Base-by-base conservation (phyloP, 2,113 vertebrate species). In the Misgurnus mizolepis region DNA sequence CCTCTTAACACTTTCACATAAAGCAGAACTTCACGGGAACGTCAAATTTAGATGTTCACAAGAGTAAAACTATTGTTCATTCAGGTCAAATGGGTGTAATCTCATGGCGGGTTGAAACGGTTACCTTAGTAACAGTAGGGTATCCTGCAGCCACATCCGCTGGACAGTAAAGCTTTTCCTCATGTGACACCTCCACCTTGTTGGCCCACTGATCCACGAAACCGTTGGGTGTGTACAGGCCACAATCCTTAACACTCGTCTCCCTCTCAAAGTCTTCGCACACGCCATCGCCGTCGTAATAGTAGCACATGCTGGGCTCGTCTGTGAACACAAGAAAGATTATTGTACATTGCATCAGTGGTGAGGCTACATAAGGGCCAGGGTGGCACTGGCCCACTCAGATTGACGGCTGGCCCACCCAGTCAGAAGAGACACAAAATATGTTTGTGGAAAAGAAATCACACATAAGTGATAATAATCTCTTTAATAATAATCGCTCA, bases 121-220 rank as follows among this genome's bases (percentile, higher is more conserved):
- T 94, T 94, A 98, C 98, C 94, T 99, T 97, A 2, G 95, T 96
- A 34, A 95, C 94, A 58, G 96, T 95, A 6, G 98, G 97, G 83
- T 99, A 97, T 2, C 98, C 98, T 0, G 95, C 95, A 56, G 97
- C 92, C 82, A 98, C 97, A 89, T 95, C 95, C 0, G 95, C 97
- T 0, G 97, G 97, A 80, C 98, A 99, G 83, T 96, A 94, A 15
- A 95, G 95, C 84, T 94, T 95, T 68, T 93, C 91, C 81, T 97
- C 95, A 61, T 99, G 95, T 0, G 97, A 99, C 34, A 97, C 96
- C 0, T 97, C 94, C 5, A 95, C 95, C 0, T 91, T 89, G 67
- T 95, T 95, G 34, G 97, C 98, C 98, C 98, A 99, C 40, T 98
- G 98, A 85, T 99, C 98, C 11, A 96, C 91, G 89, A 96, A 98